These are phyloP conservation scores for Amblyteles armatorius DNA, from an alignment of 2,888 invertebrate genomes.

Conservation along the genomic window DNA sequence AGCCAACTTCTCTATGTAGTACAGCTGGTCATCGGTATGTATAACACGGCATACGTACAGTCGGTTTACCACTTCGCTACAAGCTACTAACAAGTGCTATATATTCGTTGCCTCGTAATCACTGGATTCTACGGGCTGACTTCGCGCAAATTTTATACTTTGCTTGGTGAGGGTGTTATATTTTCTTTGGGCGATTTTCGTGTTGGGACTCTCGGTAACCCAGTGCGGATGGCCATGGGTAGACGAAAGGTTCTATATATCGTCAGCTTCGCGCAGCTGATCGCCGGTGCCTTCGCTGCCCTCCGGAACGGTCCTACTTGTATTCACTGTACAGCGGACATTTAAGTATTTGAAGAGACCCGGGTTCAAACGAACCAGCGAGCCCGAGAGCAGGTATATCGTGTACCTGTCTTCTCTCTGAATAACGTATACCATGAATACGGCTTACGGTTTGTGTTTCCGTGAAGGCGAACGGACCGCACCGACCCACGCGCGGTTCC, in stretches of 20 bases:
- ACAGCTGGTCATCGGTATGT: background rate
- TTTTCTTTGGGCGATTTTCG: background rate
- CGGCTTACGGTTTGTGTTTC: conserved; percentile 65
- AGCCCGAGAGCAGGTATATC: conserved; percentile 66
- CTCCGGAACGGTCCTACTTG: background rate
- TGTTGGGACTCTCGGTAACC: background rate
- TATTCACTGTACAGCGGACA: conserved; percentile 60
- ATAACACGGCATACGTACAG: background rate
- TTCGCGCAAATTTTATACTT: background rate
- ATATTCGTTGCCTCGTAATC: background rate
- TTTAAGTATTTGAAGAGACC: conserved; percentile 62
- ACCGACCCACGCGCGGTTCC: background rate
- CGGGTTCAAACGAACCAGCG: conserved; percentile 56
- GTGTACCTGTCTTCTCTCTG: conserved; percentile 65
- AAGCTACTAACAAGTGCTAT: background rate
- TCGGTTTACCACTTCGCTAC: background rate
- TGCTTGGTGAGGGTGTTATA: background rate
- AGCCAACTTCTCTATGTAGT: conserved; percentile 37
- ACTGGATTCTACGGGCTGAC: background rate
- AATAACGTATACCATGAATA: conserved; percentile 61
- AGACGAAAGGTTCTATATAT: background rate
- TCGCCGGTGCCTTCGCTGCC: conserved; percentile 32
- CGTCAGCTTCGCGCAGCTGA: background rate
- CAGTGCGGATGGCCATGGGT: background rate
- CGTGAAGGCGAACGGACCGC: conserved; percentile 41